These are phyloP conservation scores for Strigamia crassipes DNA, from an alignment of 2,888 invertebrate species.

Conservation along the genomic window DNA sequence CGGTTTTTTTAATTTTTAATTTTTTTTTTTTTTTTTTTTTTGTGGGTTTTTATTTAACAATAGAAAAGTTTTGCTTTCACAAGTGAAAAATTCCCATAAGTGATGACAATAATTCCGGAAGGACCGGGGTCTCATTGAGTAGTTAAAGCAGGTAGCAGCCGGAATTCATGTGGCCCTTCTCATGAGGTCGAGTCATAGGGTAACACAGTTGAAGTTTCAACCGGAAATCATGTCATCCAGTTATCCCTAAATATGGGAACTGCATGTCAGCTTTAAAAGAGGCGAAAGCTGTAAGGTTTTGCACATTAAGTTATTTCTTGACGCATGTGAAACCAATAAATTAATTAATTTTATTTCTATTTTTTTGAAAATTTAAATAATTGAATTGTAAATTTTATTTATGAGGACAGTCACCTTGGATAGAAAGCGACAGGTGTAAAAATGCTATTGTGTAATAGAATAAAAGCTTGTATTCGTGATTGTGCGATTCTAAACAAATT, in stretches of 20 bases:
- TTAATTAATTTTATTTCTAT: background rate
- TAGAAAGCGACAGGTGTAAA: slow-evolving; percentile 14
- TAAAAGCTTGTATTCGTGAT: background rate
- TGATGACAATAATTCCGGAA: slow-evolving; percentile 26
- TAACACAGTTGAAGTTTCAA: background rate
- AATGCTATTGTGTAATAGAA: background rate
- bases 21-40: too few relatives aligned
- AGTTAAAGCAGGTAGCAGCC: slow-evolving; percentile 30
- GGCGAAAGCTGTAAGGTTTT: too few relatives aligned
- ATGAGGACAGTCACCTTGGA: background rate
- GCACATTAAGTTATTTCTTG: too few relatives aligned
- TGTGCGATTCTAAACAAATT: slow-evolving; percentile 18
- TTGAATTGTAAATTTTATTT: background rate
- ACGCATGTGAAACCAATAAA: background rate
- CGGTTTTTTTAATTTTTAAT: background rate
- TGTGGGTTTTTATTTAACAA: background rate
- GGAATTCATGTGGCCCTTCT: slow-evolving; percentile 36
- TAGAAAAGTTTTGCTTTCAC: background rate
- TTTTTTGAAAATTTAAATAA: background rate
- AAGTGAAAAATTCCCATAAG: background rate
- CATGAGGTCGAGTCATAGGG: slow-evolving; percentile 40
- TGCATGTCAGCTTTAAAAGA: background rate
- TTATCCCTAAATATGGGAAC: slow-evolving; percentile 7
- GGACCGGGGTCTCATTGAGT: background rate
- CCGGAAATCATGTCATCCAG: slow-evolving; percentile 16